Base-by-base conservation (phyloP, 2,888 invertebrate species). In the Eurois occulta region DNA sequence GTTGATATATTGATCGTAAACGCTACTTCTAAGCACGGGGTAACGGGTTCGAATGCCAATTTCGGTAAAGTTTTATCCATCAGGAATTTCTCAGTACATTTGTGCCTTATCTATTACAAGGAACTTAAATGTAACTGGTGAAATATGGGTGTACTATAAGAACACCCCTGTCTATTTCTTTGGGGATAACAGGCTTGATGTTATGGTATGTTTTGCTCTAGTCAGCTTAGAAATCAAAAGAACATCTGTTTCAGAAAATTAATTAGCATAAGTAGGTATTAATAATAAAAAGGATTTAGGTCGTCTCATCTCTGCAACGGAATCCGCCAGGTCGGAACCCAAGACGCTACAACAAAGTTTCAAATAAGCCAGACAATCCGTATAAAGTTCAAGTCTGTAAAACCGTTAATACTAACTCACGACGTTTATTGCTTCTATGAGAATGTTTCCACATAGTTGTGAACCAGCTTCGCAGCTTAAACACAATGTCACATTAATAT, bases 401-500 rank as follows among this genome's bases (percentile, higher is more conserved):
- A 58, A 43, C 74, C 35, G 28, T 58, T 66, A 48, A 55, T 24
- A 16, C 24, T 35, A 38, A 69, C n/a, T 18, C 8, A n/a, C 6
- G 58, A 41, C 32, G 28, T 24, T 58, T 60, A 32, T 58, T 58
- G 43, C 35, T 73, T 43, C 24, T 43, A 60, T 21, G 48, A 48
- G 38, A 67, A 60, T 66, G 24, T 52, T 48, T 28, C 24, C 32
- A 41, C 32, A 32, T 46, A 24, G 41, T 76, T 75, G 24, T 62
- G 52, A 55, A 46, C 46, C 21, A 68, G 55, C 18, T 69, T 58
- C 41, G 46, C 55, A 64, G 79, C 18, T 81, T 46, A 81, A 81
- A 66, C 52, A 60, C 58, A 66, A 62, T 55, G 60, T 41, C 74
- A 46, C 41, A 81, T 46, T 70, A 70, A 82, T 82, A 82, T 82